Evolutionary conservation across 2,113 vertebrate species (phyloP), one percentile per base, ranked within the genome.

Genomic region (Podarcis muralis): DNA sequence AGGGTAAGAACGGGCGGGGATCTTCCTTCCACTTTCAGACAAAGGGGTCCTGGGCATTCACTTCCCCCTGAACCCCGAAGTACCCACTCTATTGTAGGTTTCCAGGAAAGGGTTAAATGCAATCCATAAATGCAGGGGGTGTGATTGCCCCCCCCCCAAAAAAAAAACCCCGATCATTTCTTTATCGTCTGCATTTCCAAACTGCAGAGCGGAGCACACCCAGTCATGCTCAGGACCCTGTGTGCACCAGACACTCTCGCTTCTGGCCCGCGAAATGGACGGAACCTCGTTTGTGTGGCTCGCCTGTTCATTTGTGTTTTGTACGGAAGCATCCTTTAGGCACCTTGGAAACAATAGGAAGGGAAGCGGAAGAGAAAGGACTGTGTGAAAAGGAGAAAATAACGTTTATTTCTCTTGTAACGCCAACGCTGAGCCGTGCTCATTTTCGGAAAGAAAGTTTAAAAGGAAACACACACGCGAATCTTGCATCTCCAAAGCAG

Each of bases 261-360:
- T 74, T 80, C 74, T 0, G 69, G 27, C 9, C 57, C 2, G 2
- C 0, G 11, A 12, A 86, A 85, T 23, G 65, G 27, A 37, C 1
- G 1, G 9, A 23, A 37, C 25, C 15, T 0, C 37, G 0, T 2
- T 0, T 0, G 9, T 0, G 12, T 37, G 48, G 48, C 88, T 23
- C 3, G 40, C 25, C 5, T 16, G 57, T 66, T 83, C 5, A 62
- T 68, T 6, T 23, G 27, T 65, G 84, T 18, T 66, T n/a, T 71
- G 23, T 1, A 22, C 7, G 30, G 32, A 4, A 3, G 32, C 53
- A 83, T 65, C 62, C 0, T 76, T 82, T 20, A 5, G 37, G 6
- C 74, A 79, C 62, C 18, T 76, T 15, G 1, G 2, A 9, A 68
- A 32, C 81, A 59, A 81, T 0, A 8, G 53, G 16, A n/a, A 5